Percentiles rank a stretch among this genome's conserved stretches.
phyloP scores from a whole-genome alignment of 2,888 invertebrate genomes.

The Escarpia spicata region DNA sequence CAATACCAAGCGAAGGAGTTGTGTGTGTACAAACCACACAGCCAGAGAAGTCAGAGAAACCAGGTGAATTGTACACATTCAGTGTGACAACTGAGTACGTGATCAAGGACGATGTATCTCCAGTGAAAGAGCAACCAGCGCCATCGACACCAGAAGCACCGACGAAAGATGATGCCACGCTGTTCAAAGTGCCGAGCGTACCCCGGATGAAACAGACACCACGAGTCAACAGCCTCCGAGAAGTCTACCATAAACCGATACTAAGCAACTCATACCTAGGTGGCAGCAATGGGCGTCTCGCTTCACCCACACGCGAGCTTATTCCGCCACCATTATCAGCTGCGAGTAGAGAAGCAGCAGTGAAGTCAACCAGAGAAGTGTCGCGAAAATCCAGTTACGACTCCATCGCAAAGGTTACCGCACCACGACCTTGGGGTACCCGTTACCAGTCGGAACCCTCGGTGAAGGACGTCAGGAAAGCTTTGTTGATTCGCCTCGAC shows the following conservation, averaged over 20 bases:
- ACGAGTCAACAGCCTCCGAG: conserved; percentile 9
- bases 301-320: neutral
- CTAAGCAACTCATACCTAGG: neutral
- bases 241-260: neutral
- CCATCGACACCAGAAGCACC: conserved; percentile 25
- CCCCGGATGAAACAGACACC: conserved; percentile 17
- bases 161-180: neutral
- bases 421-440: neutral
- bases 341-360: neutral
- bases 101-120: neutral
- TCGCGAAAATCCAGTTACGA: neutral
- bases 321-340: neutral
- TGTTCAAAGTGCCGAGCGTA: conserved; percentile 22
- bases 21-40: neutral
- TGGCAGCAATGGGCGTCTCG: neutral
- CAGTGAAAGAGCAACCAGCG: neutral
- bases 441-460: neutral
- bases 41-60: neutral
- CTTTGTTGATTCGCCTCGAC: neutral
- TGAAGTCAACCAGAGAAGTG: neutral
- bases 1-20: neutral
- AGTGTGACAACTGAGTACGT: neutral
- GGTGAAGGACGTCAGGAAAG: conserved; percentile 24
- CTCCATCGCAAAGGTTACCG: neutral
- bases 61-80: neutral